These are phyloP conservation scores for Pyrrhosoma nymphula DNA, from an alignment of 2,888 invertebrate genomes.

Conservation along the genomic window DNA sequence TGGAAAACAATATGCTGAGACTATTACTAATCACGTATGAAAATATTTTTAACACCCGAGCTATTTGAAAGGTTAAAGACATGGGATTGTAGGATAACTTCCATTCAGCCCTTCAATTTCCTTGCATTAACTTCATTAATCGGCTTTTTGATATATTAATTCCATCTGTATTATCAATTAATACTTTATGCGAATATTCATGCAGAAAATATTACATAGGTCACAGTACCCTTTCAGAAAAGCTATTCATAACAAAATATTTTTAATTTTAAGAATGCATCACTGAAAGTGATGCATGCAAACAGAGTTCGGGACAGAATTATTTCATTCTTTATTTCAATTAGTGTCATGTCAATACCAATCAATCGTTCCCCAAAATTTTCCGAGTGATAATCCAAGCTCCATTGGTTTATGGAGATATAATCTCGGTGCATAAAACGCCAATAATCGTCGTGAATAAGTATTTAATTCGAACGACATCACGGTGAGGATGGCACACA, in stretches of 20 bases:
- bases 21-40: too few species aligned
- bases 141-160: too few species aligned
- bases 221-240: too few species aligned
- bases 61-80: too few species aligned
- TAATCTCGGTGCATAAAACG: neutral
- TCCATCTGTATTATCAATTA: too few species aligned
- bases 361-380: neutral
- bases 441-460: neutral
- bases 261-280: neutral
- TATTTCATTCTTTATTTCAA: neutral
- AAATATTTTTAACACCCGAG: too few species aligned
- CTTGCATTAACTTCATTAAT: too few species aligned
- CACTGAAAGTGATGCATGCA: neutral
- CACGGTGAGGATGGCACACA: neutral
- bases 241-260: neutral
- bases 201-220: too few species aligned
- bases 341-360: neutral
- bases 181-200: too few species aligned
- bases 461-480: neutral
- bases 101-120: too few species aligned
- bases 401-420: neutral
- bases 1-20: too few species aligned
- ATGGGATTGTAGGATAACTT: too few species aligned
- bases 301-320: neutral
- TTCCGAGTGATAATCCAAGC: neutral